Evolutionary conservation across 2,888 invertebrate genomes (phyloP).

Genomic region (Amphipyra berbera): DNA sequence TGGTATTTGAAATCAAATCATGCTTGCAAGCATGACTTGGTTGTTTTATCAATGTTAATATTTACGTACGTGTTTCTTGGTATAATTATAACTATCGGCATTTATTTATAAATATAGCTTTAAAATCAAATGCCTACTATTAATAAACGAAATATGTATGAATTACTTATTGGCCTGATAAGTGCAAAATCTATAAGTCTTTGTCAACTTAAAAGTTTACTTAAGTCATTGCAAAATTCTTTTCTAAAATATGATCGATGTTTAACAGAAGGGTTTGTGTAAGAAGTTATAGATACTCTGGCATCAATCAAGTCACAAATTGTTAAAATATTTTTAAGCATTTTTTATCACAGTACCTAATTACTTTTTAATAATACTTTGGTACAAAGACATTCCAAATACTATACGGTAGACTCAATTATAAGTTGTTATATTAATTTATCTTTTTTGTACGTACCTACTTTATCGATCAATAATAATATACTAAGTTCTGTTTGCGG

Average conservation of each 20-base stretch:
- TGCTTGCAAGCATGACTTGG: slow-evolving; percentile 6
- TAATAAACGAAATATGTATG: slow-evolving; percentile 16
- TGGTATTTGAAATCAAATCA: slow-evolving; percentile 12
- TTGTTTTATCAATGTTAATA: slow-evolving; percentile 9
- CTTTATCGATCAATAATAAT: slow-evolving; percentile 1
- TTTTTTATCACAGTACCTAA: slow-evolving; percentile 22
- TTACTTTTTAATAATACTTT: slow-evolving; percentile 22
- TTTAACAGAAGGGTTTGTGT: slow-evolving; percentile 1
- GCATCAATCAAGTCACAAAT: slow-evolving; percentile 24
- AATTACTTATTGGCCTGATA: slow-evolving; percentile 28
- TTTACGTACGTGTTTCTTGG: slow-evolving; percentile 22
- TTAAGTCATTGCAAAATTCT: slow-evolving; percentile 15
- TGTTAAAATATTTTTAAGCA: slow-evolving; percentile 48
- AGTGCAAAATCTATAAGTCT: slow-evolving; percentile 11
- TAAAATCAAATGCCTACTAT: slow-evolving; percentile 14
- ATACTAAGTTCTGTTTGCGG: no score
- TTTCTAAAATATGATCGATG: slow-evolving; percentile 14
- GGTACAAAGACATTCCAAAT: slow-evolving; percentile 45
- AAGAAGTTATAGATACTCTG: slow-evolving; percentile 11
- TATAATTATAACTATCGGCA: slow-evolving; percentile 20
- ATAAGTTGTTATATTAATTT: slow-evolving; percentile 14
- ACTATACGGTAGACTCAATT: slow-evolving; percentile 8
- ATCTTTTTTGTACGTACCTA: slow-evolving; percentile 24
- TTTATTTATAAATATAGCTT: slow-evolving; percentile 33
- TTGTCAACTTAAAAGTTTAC: slow-evolving; percentile 22